Conservation (phyloP, 2,888 invertebrate genomes). For the Nomada lathburiana region DNA sequence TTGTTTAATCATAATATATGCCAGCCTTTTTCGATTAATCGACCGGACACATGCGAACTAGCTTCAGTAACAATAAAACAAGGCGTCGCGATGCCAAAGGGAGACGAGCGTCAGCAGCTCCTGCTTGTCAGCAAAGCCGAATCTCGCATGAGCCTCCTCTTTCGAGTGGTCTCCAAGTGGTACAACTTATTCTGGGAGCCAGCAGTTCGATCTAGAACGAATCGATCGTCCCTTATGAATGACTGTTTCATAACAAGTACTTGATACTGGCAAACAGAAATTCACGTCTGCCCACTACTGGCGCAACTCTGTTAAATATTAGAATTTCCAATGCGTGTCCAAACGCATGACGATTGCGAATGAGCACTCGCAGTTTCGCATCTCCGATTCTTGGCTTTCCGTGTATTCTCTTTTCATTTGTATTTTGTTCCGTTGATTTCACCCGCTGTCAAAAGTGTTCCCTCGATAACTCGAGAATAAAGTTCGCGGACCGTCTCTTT, state of each 20-base stretch:
- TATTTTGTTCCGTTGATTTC: neutral
- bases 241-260: slow-evolving; percentile 23
- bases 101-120: slow-evolving; percentile 38
- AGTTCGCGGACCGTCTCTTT: neutral
- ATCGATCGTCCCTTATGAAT: slow-evolving; percentile 32
- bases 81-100: slow-evolving; percentile 36
- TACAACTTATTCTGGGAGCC: slow-evolving; percentile 57
- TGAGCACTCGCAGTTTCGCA: slow-evolving; percentile 9
- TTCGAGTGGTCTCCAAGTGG: slow-evolving; percentile 51
- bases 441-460: no score
- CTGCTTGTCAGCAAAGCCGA: slow-evolving; percentile 55
- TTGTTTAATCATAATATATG: no score
- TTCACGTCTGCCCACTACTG: no score
- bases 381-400: slow-evolving; percentile 29
- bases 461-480: slow-evolving; percentile 6
- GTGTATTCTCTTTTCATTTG: no score
- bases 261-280: neutral
- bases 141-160: slow-evolving; percentile 66
- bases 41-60: slow-evolving; percentile 2
- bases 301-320: no score
- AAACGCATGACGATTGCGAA: no score
- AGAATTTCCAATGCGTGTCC: no score
- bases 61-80: slow-evolving; percentile 34
- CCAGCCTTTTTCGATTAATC: slow-evolving; percentile 22
- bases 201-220: slow-evolving; percentile 40